phyloP scores from a whole-genome alignment of 2,113 vertebrate species.

The Clarias batrachus region DNA sequence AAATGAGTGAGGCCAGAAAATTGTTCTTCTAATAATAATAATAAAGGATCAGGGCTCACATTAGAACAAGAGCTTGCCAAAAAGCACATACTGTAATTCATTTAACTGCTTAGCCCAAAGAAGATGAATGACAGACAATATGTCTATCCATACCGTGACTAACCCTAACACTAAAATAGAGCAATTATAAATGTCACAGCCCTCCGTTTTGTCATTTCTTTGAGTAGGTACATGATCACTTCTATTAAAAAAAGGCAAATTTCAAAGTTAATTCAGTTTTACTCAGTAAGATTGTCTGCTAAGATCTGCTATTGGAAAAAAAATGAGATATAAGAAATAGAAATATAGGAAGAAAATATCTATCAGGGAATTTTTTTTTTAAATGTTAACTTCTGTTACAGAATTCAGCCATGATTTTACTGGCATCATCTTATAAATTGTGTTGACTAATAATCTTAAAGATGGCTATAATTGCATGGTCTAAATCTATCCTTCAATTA shows the following conservation, averaged over 20 bases:
- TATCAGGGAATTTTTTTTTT: not conserved
- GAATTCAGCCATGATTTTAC: not conserved
- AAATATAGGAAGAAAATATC: not conserved
- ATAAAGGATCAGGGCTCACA: not conserved
- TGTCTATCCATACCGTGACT: not conserved
- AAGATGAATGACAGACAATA: not conserved
- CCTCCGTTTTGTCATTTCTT: not conserved
- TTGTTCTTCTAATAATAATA: constrained; percentile 15
- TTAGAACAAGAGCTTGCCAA: not conserved
- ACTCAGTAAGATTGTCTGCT: not conserved
- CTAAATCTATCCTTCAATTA: not conserved
- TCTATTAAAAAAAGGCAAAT: not conserved
- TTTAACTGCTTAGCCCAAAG: not conserved
- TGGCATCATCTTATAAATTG: not conserved
- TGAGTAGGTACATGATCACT: too few relatives aligned
- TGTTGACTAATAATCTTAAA: not conserved
- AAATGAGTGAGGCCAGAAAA: constrained; percentile 46
- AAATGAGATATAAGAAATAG: too few relatives aligned
- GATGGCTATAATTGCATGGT: not conserved
- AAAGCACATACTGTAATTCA: constrained; percentile 27
- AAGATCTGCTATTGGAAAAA: not conserved
- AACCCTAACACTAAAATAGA: not conserved
- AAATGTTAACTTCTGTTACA: not conserved
- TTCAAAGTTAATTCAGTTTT: not conserved
- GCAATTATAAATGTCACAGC: not conserved